These are phyloP conservation scores for Temnopleurus reevesii DNA, from an alignment of 53 echinoderm and acorn worm genomes.

Conservation along the genomic window DNA sequence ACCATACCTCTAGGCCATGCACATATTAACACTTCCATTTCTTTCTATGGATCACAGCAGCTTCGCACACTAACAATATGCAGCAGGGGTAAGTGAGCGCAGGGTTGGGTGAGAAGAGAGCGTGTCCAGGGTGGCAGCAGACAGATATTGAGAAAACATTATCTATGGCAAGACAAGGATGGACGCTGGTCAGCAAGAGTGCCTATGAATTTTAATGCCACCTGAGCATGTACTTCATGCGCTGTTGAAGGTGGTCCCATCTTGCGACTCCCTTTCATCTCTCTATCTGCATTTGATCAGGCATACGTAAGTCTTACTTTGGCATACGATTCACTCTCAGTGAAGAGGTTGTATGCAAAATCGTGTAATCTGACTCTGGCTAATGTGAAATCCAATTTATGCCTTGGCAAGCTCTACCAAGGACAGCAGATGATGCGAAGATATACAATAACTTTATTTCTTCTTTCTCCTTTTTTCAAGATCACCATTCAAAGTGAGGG, in stretches of 20 bases:
- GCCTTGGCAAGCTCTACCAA: background rate
- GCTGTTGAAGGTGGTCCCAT: conserved; percentile 3
- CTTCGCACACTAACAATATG: background rate
- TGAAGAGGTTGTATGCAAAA: background rate
- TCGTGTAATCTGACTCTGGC: conserved; percentile 1
- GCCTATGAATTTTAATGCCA: background rate
- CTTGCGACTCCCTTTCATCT: background rate
- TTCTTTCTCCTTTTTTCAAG: too few species aligned
- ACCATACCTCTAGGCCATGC: conserved; percentile 21
- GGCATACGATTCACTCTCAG: background rate
- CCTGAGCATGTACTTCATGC: conserved; percentile 22
- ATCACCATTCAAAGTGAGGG: too few species aligned
- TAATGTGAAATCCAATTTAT: conserved; percentile 27
- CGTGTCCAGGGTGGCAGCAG: background rate
- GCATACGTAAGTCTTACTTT: background rate
- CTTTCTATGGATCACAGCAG: background rate
- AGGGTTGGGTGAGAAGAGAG: background rate
- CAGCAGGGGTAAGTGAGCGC: background rate
- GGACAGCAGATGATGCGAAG: too few species aligned
- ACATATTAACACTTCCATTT: background rate
- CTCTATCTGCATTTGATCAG: background rate
- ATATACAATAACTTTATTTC: too few species aligned
- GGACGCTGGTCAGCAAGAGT: background rate
- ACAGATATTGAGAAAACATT: conserved; percentile 34
- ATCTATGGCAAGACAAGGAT: background rate